A percentile compares a stretch with the other conserved stretches of the same genome.
Evolutionary conservation across 2,797 vertebrate species (phyloP).

Genomic region (Spinus pinus): DNA sequence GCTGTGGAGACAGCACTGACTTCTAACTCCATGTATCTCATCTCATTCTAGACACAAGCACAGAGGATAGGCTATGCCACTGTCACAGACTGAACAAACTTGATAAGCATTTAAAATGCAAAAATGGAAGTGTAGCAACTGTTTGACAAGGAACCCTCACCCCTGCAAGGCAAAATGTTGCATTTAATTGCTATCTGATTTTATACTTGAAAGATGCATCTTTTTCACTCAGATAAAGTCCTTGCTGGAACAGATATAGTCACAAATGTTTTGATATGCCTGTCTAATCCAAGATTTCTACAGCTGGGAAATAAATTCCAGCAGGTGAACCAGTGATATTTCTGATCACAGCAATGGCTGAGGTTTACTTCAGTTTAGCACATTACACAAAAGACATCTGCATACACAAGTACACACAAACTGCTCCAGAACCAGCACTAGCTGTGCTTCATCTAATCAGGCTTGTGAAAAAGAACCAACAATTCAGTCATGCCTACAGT

Average conservation of each 20-base stretch:
- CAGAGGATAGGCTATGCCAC: background rate
- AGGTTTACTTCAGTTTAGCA: background rate
- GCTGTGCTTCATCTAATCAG: background rate
- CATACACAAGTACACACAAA: fast-evolving
- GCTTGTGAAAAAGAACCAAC: background rate
- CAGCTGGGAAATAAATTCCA: background rate
- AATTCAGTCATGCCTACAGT: background rate
- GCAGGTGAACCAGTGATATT: background rate
- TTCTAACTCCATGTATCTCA: background rate
- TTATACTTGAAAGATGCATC: background rate
- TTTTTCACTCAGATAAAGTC: background rate
- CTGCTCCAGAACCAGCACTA: background rate
- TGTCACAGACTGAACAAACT: background rate
- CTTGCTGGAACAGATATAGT: background rate
- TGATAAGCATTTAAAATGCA: background rate
- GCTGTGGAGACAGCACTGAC: background rate
- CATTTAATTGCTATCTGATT: background rate
- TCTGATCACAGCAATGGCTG: background rate
- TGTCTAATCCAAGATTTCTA: background rate
- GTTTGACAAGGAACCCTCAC: background rate
- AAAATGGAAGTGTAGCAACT: background rate
- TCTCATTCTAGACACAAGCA: background rate
- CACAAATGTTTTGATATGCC: background rate
- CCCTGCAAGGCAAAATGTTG: background rate
- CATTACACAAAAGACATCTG: background rate